Percentiles rank a stretch among this genome's conserved stretches.
These are phyloP conservation scores for Proisotoma minuta DNA, from an alignment of 2,888 invertebrate genomes.

Conservation along the genomic window DNA sequence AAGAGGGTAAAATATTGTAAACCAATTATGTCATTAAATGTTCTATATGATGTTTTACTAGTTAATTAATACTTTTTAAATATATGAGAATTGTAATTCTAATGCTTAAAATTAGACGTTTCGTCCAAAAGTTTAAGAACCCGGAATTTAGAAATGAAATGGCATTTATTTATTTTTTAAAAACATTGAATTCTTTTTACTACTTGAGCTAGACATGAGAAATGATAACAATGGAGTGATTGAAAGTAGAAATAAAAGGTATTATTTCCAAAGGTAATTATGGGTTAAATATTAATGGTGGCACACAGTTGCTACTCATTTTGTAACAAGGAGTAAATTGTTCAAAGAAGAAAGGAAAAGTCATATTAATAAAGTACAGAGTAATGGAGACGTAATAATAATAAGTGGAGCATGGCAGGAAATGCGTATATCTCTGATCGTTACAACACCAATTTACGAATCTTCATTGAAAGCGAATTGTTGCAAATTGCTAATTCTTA, in stretches of 20 bases:
- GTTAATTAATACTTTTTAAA: not conserved
- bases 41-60: not conserved
- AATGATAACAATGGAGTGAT: slow-evolving; percentile 14
- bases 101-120: slow-evolving; percentile 1
- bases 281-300: not conserved
- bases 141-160: slow-evolving; percentile 1
- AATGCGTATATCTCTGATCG: no score
- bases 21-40: slow-evolving; percentile 1
- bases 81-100: not conserved
- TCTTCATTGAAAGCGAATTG: no score
- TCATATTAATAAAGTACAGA: no score
- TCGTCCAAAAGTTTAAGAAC: no score
- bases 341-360: slow-evolving; percentile 2
- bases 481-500: no score
- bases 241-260: slow-evolving; percentile 10
- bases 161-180: no score
- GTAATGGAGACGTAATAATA: no score
- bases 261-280: not conserved
- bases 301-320: not conserved
- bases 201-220: no score
- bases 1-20: not conserved
- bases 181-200: no score
- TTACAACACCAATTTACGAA: no score
- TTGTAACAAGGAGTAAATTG: no score
- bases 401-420: no score